A percentile compares a stretch with the other conserved stretches of the same genome.
Conservation (phyloP, 1,140 invertebrate species). For the Neodiprion lecontei region DNA sequence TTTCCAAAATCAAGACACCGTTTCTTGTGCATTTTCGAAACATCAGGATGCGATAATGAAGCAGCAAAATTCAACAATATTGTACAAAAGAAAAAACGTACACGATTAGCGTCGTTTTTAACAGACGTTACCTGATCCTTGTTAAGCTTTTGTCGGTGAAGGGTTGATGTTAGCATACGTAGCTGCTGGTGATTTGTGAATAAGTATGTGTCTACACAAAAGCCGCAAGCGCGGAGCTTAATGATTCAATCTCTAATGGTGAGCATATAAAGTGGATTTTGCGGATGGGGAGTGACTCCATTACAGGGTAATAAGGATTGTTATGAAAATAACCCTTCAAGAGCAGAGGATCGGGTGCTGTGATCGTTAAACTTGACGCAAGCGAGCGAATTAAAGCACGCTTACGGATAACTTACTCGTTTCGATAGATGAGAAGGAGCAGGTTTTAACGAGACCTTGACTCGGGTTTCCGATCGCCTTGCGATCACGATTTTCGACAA, state of each 20-base stretch:
- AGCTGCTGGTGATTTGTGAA: not conserved
- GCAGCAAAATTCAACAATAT: no score
- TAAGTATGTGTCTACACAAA: not conserved
- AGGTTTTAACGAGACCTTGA: no score
- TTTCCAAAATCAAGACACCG: no score
- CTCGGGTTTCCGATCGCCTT: no score
- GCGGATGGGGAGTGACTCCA: not conserved
- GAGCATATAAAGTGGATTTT: not conserved
- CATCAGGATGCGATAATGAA: no score
- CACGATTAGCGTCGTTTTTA: not conserved
- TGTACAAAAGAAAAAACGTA: no score
- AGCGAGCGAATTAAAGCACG: not conserved
- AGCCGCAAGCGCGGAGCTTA: not conserved
- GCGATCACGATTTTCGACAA: no score
- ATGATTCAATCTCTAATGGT: constrained; percentile 3
- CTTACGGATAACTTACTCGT: not conserved
- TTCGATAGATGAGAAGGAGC: not conserved
- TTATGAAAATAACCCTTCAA: not conserved
- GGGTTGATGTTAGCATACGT: no score
- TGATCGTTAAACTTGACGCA: not conserved
- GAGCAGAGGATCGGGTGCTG: not conserved
- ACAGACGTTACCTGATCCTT: not conserved
- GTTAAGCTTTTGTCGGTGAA: not conserved
- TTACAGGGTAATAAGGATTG: not conserved
- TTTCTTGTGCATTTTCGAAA: no score